phyloP scores from a whole-genome alignment of 1,140 invertebrate genomes.

The Saccostrea echinata region DNA sequence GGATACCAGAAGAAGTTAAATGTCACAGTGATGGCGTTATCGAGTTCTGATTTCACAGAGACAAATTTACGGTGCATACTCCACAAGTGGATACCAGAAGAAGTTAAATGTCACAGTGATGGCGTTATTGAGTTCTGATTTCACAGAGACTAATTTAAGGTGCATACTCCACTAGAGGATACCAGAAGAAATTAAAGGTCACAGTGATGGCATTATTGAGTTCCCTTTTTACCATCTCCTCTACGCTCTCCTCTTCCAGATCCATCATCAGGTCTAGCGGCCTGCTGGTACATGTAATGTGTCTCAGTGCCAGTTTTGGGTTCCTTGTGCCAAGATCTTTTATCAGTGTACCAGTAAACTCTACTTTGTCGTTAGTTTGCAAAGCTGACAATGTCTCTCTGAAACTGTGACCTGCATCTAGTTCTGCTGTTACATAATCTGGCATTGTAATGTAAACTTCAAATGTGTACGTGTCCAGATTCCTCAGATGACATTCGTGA shows the following conservation, averaged over 20 bases:
- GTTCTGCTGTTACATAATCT: background rate
- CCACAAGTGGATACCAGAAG: conserved; percentile 24
- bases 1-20: no score
- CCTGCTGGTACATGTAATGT: conserved; percentile 65
- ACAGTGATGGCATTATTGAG: conserved; percentile 61
- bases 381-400: conserved; percentile 62
- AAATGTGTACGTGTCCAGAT: conserved; percentile 68
- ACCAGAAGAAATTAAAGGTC: no score
- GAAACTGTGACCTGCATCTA: conserved; percentile 68
- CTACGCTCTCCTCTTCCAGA: conserved; percentile 62
- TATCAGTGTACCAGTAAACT: conserved; percentile 64
- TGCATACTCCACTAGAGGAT: conserved; percentile 33
- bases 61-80: background rate
- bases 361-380: conserved; percentile 57
- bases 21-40: conserved; percentile 38
- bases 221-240: conserved; percentile 51
- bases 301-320: conserved; percentile 68
- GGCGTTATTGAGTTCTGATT: background rate
- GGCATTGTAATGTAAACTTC: conserved; percentile 42
- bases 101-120: conserved; percentile 71
- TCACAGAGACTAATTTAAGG: background rate
- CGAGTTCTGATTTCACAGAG: no score
- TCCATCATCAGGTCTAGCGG: conserved; percentile 61
- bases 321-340: conserved; percentile 60
- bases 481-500: conserved; percentile 65